Evolutionary conservation across 2,888 invertebrate genomes (phyloP).

Genomic region (Phaedon cochleariae): DNA sequence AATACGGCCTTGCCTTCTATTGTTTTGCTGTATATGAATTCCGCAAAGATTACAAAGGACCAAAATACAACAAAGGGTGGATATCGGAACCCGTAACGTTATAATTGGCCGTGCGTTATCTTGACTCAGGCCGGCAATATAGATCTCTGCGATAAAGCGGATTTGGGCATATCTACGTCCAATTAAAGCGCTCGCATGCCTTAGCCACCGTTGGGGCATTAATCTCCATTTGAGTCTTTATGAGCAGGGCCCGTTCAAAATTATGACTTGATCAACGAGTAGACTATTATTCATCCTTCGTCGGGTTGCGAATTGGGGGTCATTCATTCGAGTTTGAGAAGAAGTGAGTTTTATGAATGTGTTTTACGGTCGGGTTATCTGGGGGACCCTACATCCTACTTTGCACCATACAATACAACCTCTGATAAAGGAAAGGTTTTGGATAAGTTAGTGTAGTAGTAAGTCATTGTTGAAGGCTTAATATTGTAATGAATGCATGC

Average conservation of each 20-base stretch:
- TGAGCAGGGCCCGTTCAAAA: slow-evolving; percentile 19
- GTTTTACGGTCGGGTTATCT: background rate
- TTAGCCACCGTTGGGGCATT: slow-evolving; percentile 39
- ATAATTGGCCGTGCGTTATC: slow-evolving; percentile 45
- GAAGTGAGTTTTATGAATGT: background rate
- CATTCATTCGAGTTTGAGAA: background rate
- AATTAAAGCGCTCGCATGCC: slow-evolving; percentile 45
- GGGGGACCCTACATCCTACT: background rate
- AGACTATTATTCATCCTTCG: slow-evolving; percentile 11
- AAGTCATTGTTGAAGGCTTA: too few species aligned
- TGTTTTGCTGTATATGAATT: background rate
- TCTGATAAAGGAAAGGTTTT: background rate
- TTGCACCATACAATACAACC: too few species aligned
- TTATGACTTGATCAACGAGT: slow-evolving; percentile 27
- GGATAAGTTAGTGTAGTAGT: background rate
- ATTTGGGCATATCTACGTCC: slow-evolving; percentile 46
- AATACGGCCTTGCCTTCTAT: background rate
- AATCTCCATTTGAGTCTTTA: slow-evolving; percentile 41
- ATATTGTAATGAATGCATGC: too few species aligned
- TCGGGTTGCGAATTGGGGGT: slow-evolving; percentile 3
- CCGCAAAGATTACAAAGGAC: slow-evolving; percentile 1
- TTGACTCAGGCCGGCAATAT: slow-evolving; percentile 41
- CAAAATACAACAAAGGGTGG: slow-evolving; percentile 15
- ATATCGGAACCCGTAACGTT: slow-evolving; percentile 18
- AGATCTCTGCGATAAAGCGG: slow-evolving; percentile 45